Conservation (phyloP, 1,140 invertebrate genomes). For the Leucophenga varia region DNA sequence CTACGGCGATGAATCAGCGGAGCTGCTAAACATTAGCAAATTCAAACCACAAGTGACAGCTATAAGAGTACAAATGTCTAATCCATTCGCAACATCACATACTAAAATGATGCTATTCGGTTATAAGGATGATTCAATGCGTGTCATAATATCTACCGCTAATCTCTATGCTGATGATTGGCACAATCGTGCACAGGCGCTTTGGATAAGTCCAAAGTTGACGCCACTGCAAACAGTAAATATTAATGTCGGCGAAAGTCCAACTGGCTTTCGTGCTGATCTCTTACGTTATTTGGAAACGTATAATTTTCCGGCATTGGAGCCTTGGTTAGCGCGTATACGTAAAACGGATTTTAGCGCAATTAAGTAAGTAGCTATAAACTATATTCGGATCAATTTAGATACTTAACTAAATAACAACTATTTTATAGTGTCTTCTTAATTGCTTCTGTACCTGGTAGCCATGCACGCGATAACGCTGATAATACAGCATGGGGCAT, state of each 20-base stretch:
- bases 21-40: constrained; percentile 58
- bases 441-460: constrained; percentile 77
- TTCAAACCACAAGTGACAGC: constrained; percentile 64
- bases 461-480: constrained; percentile 64
- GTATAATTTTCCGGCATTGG: constrained; percentile 69
- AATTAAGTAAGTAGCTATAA: constrained; percentile 67
- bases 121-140: constrained; percentile 77
- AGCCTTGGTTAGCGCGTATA: constrained; percentile 71
- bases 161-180: constrained; percentile 88
- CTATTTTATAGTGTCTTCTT: constrained; percentile 72
- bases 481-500: constrained; percentile 67
- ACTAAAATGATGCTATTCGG: constrained; percentile 89
- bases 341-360: constrained; percentile 73
- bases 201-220: constrained; percentile 84
- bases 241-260: constrained; percentile 70
- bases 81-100: constrained; percentile 83
- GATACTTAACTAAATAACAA: no score
- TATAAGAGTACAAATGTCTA: constrained; percentile 70
- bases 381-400: background rate
- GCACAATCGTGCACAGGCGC: constrained; percentile 87
- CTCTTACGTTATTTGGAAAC: constrained; percentile 73
- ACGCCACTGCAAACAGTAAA: constrained; percentile 61
- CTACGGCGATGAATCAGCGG: constrained; percentile 70
- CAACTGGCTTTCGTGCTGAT: constrained; percentile 78
- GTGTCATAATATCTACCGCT: constrained; percentile 87